Evolutionary conservation across 2,113 vertebrate species (phyloP).

Genomic region (Strigops habroptila): DNA sequence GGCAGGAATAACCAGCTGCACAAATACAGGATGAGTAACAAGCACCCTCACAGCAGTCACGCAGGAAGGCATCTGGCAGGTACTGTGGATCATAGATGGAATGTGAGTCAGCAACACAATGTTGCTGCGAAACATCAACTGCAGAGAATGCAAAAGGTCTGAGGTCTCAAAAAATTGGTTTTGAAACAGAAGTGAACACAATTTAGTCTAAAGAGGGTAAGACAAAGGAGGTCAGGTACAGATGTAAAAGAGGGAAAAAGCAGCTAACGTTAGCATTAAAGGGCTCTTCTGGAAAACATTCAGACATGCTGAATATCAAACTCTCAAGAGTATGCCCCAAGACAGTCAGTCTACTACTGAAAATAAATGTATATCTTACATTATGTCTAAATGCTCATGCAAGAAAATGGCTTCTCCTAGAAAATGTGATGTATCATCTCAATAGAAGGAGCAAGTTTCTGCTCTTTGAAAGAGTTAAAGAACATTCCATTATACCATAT

Average conservation of each 20-base stretch:
- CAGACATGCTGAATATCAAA: not conserved
- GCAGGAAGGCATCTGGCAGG: not conserved
- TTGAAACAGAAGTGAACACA: not conserved
- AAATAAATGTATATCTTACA: not conserved
- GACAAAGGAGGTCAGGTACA: not conserved
- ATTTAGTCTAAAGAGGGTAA: not conserved
- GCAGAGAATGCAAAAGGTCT: not conserved
- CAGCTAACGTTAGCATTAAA: not conserved
- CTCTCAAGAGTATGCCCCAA: not conserved
- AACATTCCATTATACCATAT: not conserved
- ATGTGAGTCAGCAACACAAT: not conserved
- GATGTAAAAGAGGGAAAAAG: not conserved
- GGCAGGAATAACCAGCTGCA: not conserved
- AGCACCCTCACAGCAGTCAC: not conserved
- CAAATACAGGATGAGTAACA: not conserved
- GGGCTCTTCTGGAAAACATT: not conserved
- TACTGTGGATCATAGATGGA: fast-evolving
- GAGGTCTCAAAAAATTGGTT: not conserved
- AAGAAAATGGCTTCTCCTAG: not conserved
- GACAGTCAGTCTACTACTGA: not conserved
- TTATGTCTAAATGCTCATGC: not conserved
- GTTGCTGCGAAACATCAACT: not conserved
- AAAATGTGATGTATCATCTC: not conserved
- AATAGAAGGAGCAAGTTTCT: not conserved
- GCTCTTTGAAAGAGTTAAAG: not conserved